Percentiles rank a stretch among this genome's conserved stretches.
Evolutionary conservation across 2,888 invertebrate genomes (phyloP).

Genomic region (Ptilodon capucinus): DNA sequence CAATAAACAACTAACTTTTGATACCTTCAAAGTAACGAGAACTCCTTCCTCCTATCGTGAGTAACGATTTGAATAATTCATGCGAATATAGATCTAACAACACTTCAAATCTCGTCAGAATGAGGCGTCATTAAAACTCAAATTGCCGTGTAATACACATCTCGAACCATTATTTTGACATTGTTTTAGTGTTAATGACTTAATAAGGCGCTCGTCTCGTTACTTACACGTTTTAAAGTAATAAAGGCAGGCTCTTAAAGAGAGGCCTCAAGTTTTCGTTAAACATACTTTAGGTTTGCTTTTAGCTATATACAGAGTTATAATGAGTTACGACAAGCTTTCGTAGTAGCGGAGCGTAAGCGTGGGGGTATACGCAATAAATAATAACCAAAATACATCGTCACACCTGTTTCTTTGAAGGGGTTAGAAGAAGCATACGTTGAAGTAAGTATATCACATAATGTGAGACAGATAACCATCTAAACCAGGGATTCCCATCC

Average conservation of each 20-base stretch:
- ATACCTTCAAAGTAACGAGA: neutral
- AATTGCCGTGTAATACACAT: slow-evolving; percentile 6
- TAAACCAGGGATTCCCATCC: too few relatives aligned
- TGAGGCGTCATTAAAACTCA: neutral
- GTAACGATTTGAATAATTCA: neutral
- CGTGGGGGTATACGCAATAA: neutral
- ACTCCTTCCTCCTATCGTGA: neutral
- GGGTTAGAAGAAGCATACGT: too few relatives aligned
- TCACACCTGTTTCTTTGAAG: too few relatives aligned
- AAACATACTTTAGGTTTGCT: slow-evolving; percentile 33
- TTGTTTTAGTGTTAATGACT: slow-evolving; percentile 26
- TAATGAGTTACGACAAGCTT: slow-evolving; percentile 51
- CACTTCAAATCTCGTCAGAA: neutral
- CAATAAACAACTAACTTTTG: too few relatives aligned
- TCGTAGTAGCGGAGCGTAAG: neutral
- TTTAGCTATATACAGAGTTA: slow-evolving; percentile 49
- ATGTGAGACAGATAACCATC: too few relatives aligned
- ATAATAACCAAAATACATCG: too few relatives aligned
- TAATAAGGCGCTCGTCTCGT: slow-evolving; percentile 26
- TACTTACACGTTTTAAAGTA: slow-evolving; percentile 34
- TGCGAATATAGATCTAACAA: neutral
- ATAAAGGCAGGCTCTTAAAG: slow-evolving; percentile 32
- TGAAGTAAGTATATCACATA: too few relatives aligned
- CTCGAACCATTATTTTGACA: slow-evolving; percentile 9
- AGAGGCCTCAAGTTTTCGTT: slow-evolving; percentile 31